phyloP scores from a whole-genome alignment of 64 coral and sea anemone species.

The Acropora tenuis region DNA sequence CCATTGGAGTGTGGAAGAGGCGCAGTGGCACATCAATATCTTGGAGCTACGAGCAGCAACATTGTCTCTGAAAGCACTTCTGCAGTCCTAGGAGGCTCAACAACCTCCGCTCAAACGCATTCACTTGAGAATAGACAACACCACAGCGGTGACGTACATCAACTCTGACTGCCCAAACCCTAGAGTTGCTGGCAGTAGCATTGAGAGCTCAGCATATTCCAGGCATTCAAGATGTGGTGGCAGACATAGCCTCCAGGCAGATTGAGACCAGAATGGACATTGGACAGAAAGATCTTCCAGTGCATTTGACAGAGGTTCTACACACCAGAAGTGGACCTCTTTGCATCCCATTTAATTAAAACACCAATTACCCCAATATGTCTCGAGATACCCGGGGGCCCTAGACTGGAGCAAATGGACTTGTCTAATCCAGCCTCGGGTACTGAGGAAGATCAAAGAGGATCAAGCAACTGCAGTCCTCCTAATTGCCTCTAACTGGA shows the following conservation, averaged over 20 bases:
- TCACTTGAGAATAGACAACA: conserved; percentile 41
- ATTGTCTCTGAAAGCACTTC: conserved; percentile 24
- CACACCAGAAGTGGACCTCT: background rate
- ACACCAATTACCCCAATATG: too few relatives aligned
- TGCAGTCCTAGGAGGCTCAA: background rate
- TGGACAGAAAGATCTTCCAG: too few relatives aligned
- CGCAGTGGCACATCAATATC: conserved; percentile 40
- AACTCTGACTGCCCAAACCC: conserved; percentile 20
- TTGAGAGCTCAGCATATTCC: conserved; percentile 1
- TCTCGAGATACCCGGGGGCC: too few relatives aligned
- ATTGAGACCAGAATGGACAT: too few relatives aligned
- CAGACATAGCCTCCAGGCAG: conserved; percentile 39
- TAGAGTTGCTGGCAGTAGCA: conserved; percentile 15
- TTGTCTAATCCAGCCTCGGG: too few relatives aligned
- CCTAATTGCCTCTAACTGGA: too few relatives aligned
- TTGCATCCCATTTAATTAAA: too few relatives aligned
- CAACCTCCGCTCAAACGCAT: conserved; percentile 1
- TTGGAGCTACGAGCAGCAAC: conserved; percentile 17
- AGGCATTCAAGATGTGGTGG: conserved; percentile 34
- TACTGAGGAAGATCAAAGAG: too few relatives aligned
- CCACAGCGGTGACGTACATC: conserved; percentile 44
- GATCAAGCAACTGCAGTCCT: too few relatives aligned
- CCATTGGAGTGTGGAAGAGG: conserved; percentile 41
- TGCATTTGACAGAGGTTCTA: too few relatives aligned
- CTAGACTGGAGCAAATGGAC: too few relatives aligned